Conservation (phyloP, 2,797 vertebrate genomes). For the Cuculus canorus region DNA sequence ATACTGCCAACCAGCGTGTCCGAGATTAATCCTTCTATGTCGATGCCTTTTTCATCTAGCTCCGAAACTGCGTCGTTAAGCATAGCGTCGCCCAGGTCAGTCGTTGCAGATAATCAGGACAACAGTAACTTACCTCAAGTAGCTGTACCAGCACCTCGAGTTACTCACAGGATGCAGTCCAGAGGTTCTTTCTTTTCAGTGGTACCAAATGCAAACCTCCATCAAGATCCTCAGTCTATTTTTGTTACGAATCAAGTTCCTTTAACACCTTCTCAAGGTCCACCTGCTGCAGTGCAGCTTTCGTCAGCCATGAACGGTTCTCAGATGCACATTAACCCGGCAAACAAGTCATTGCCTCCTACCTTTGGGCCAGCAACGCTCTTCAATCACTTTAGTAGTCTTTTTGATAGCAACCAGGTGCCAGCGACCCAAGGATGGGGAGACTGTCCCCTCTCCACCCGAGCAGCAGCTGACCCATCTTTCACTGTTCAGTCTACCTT, state of each 20-base stretch:
- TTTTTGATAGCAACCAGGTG: slow-evolving; percentile 94
- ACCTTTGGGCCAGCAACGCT: slow-evolving; percentile 92
- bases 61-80: slow-evolving; percentile 85
- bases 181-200: slow-evolving; percentile 91
- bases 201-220: slow-evolving; percentile 82
- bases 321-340: slow-evolving; percentile 91
- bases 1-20: slow-evolving; percentile 73
- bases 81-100: slow-evolving; percentile 81
- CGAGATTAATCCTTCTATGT: slow-evolving; percentile 76
- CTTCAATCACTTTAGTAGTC: slow-evolving; percentile 97
- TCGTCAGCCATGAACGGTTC: slow-evolving; percentile 92
- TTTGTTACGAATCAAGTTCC: slow-evolving; percentile 88
- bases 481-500: slow-evolving; percentile 90
- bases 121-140: slow-evolving; percentile 94
- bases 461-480: slow-evolving; percentile 89
- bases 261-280: slow-evolving; percentile 83
- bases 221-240: slow-evolving; percentile 90
- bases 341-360: slow-evolving; percentile 91
- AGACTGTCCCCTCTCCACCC: slow-evolving; percentile 89
- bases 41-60: slow-evolving; percentile 84
- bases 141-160: slow-evolving; percentile 87
- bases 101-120: slow-evolving; percentile 84
- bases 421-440: slow-evolving; percentile 96
- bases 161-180: slow-evolving; percentile 94
- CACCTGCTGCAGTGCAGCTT: slow-evolving; percentile 84